These are phyloP conservation scores for Labia minor DNA, from an alignment of 2,888 invertebrate genomes.

Conservation along the genomic window DNA sequence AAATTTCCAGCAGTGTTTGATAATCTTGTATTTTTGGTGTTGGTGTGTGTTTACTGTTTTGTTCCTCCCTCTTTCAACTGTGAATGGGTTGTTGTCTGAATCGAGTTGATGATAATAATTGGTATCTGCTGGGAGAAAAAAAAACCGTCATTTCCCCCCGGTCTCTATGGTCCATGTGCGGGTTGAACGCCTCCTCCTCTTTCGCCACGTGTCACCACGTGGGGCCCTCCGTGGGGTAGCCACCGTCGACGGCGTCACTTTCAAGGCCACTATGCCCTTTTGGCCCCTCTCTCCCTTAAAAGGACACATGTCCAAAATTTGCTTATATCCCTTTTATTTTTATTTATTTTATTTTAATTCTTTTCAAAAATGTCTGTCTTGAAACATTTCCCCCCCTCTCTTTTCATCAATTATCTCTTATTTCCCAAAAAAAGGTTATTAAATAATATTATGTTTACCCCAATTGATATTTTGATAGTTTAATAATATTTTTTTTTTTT, in stretches of 20 bases:
- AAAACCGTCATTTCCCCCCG: neutral
- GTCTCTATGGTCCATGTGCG: neutral
- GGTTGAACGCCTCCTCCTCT: conserved; percentile 8
- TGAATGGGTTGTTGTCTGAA: neutral
- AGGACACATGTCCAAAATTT: neutral
- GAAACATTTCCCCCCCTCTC: neutral
- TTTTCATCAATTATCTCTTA: neutral
- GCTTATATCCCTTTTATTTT: no score
- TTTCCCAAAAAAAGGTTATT: no score
- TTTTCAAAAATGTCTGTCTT: neutral
- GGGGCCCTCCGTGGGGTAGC: conserved; percentile 20
- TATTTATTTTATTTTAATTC: no score
- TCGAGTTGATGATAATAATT: neutral
- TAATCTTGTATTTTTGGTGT: no score
- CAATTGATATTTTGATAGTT: no score
- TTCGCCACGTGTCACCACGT: conserved; percentile 16
- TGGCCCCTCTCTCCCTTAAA: neutral
- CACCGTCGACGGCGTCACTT: conserved; percentile 16
- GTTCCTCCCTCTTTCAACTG: no score
- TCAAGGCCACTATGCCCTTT: conserved; percentile 17
- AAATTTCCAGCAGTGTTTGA: no score
- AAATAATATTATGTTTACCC: no score
- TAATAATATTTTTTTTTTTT: no score
- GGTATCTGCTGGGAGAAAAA: neutral
- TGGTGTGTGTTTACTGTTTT: no score